Conservation (phyloP, 2,888 invertebrate genomes). For the Monoplex corrugatus region DNA sequence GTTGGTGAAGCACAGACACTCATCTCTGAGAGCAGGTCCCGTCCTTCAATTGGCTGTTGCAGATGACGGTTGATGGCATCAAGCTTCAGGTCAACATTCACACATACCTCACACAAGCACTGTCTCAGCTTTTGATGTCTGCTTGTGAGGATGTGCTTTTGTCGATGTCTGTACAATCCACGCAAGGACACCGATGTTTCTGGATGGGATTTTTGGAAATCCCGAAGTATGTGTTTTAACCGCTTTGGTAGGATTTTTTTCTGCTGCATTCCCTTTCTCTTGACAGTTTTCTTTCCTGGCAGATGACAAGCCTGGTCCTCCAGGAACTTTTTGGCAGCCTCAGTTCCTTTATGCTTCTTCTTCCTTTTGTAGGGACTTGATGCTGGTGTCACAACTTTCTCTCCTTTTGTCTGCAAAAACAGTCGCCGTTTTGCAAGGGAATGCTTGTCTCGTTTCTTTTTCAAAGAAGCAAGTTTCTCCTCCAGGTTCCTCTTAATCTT, state of each 20-base stretch:
- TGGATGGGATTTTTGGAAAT: not conserved
- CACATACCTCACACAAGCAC: not conserved
- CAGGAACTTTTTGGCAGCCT: not conserved
- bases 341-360: not conserved
- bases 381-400: not conserved
- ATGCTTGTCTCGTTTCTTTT: not conserved
- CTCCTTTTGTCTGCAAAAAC: not conserved
- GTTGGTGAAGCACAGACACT: not conserved
- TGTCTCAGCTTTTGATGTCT: not conserved
- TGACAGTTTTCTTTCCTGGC: not conserved
- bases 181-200: not conserved
- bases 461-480: not conserved
- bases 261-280: not conserved
- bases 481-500: too few relatives aligned
- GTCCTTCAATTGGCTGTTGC: not conserved
- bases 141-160: not conserved
- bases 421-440: not conserved
- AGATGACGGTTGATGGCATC: not conserved
- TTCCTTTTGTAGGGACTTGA: not conserved
- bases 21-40: not conserved
- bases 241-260: not conserved
- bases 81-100: slow-evolving; percentile 11
- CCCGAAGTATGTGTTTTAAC: not conserved
- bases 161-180: not conserved
- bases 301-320: not conserved